Base-by-base conservation (phyloP, 2,797 vertebrate species). In the Sebastes dallii region DNA sequence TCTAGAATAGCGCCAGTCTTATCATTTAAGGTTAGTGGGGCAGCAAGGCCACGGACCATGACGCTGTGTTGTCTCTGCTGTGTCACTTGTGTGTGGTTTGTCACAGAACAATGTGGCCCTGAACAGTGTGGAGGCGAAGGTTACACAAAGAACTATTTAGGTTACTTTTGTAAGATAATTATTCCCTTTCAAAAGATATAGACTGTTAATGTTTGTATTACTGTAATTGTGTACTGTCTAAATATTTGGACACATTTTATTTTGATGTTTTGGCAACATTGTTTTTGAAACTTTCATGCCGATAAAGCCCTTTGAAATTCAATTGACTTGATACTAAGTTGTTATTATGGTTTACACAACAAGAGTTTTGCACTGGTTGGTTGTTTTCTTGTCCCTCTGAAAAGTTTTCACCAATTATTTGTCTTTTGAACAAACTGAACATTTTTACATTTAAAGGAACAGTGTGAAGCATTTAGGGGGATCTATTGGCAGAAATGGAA, bases 81-180 rank as follows among this genome's bases (percentile, higher is more conserved):
- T 60, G 34, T 74, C 54, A 34, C 24, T 42, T n/a, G n/a, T 74
- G 66, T 74, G 66, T 72, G 70, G 54, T 77, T 30, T 73, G 50
- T 66, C n/a, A 56, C 62, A 73, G 60, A 8, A 25, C 11, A 65
- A 10, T 22, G 36, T 64, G 66, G 67, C 50, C 50, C 52, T 42
- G 20, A 72, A 56, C 66, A 71, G 64, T 27, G 27, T 46, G 20
- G 13, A 70, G 71, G 4, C 11, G 6, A 27, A 42, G 22, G 8
- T 66, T 24, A 14, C 3, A 22, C 10, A 12, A 52, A 52, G 58
- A 58, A 8, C 24, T 14, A 8, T 61, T 61, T 32, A 36, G 24
- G 59, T 25, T 29, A 6, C 22, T 30, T 62, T 32, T 29, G 22
- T 6, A 14, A 7, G 8, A 46, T 24, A 34, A 34, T 13, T 39